Evolutionary conservation across 2,888 invertebrate genomes (phyloP).

Genomic region (Orthosia gothica): DNA sequence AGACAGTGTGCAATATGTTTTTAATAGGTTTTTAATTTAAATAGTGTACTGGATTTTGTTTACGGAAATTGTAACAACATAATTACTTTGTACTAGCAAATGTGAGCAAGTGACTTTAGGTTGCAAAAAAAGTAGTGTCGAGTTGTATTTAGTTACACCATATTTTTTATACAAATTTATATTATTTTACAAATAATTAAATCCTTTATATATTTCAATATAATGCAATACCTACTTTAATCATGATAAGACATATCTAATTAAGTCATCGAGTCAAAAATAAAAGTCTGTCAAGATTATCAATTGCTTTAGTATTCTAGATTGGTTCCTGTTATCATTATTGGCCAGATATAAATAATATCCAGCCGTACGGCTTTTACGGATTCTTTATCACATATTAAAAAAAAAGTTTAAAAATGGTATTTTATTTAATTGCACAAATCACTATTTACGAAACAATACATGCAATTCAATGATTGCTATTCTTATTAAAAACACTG

Average conservation of each 20-base stretch:
- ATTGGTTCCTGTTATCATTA: neutral
- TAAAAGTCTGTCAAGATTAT: too few relatives aligned
- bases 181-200: neutral
- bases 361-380: neutral
- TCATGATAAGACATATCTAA: neutral
- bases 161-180: neutral
- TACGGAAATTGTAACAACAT: slow-evolving; percentile 47
- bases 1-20: neutral
- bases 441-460: neutral
- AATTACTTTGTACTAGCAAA: slow-evolving; percentile 33
- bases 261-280: neutral
- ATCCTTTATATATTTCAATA: neutral
- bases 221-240: neutral
- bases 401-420: neutral
- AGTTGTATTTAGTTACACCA: neutral
- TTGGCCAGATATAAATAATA: neutral
- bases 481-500: neutral
- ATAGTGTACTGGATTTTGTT: slow-evolving; percentile 31
- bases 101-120: slow-evolving; percentile 37
- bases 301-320: neutral
- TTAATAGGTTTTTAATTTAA: slow-evolving; percentile 5
- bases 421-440: slow-evolving; percentile 9
- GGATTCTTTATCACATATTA: neutral
- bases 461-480: neutral
- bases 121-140: neutral